Base-by-base conservation (phyloP, 1,140 invertebrate genomes). In the Pygmarrhopalites habei region DNA sequence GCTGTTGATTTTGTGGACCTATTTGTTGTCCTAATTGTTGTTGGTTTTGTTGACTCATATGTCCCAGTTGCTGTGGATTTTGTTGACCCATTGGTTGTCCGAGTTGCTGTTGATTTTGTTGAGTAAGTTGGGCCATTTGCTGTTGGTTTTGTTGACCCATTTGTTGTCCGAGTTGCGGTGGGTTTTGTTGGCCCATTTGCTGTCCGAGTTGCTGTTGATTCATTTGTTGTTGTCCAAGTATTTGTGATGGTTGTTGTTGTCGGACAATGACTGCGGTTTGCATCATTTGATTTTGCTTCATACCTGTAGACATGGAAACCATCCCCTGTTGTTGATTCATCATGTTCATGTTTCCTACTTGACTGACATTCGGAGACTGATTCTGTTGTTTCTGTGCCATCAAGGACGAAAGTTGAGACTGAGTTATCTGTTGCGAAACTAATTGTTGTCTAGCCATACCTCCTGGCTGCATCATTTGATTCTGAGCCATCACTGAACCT, bases 151-250 rank as follows among this genome's bases (percentile, higher is more conserved):
- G n/a, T n/a, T n/a, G n/a, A n/a, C n/a, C n/a, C n/a, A n/a, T n/a
- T n/a, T n/a, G n/a, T 44, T 26, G 26, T 7, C 12, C 5, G 15
- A 35, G 35, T 47, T 10, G 17, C 46, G 35, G 47, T 23, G 26
- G 47, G 25, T 21, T 28, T 15, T 62, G 47, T 19, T 7, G 10
- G 23, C 32, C 30, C n/a, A 51, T 30, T 17, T 30, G 30, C 5
- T 12, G 15, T 23, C n/a, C n/a, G n/a, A n/a, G n/a, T n/a, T 1
- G 57, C 17, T 60, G 41, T n/a, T n/a, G n/a, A n/a, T n/a, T n/a
- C n/a, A n/a, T n/a, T n/a, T n/a, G 62, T 23, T 51, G 35, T 30
- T 62, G 64, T 44, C 51, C 55, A 1, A 52, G 58, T n/a, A 39
- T 28, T 60, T 21, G 63, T 1, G 4, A 15, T 49, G 2, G 26